Conservation (phyloP, 2,113 vertebrate species). For the Sminthopsis crassicaudata region DNA sequence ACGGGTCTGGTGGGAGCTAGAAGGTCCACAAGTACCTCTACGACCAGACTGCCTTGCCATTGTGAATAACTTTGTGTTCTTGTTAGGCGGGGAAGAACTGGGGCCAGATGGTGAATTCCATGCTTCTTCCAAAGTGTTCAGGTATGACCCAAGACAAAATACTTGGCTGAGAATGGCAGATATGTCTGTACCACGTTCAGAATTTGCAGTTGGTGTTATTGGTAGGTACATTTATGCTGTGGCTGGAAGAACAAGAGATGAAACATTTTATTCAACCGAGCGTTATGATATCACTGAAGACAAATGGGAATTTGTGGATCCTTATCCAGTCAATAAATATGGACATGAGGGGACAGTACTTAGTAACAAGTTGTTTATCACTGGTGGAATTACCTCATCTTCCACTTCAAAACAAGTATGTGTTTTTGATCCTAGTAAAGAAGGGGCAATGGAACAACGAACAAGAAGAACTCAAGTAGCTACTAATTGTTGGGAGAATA, state of each 20-base stretch:
- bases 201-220: constrained; percentile 98
- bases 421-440: constrained; percentile 97
- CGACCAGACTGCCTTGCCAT: constrained; percentile 98
- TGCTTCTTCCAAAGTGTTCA: constrained; percentile 98
- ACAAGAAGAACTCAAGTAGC: constrained; percentile 92
- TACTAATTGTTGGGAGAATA: constrained; percentile 99
- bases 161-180: constrained; percentile 98
- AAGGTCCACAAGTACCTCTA: constrained; percentile 97
- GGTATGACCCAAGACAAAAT: constrained; percentile 98
- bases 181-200: constrained; percentile 98
- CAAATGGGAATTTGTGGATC: constrained; percentile 99
- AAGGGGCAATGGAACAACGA: constrained; percentile 91
- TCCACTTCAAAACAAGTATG: constrained; percentile 99
- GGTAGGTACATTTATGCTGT: constrained; percentile 97
- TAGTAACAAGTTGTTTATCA: constrained; percentile 95
- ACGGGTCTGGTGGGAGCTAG: constrained; percentile 98
- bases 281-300: constrained; percentile 97
- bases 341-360: constrained; percentile 98
- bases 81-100: constrained; percentile 97
- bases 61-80: constrained; percentile 98
- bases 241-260: constrained; percentile 96
- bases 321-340: constrained; percentile 98
- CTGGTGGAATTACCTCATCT: constrained; percentile 98
- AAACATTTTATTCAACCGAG: constrained; percentile 98
- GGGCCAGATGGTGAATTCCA: constrained; percentile 98